These are phyloP conservation scores for Mesorhabditis sp. DNA, from an alignment of 2,888 invertebrate species.

Conservation along the genomic window DNA sequence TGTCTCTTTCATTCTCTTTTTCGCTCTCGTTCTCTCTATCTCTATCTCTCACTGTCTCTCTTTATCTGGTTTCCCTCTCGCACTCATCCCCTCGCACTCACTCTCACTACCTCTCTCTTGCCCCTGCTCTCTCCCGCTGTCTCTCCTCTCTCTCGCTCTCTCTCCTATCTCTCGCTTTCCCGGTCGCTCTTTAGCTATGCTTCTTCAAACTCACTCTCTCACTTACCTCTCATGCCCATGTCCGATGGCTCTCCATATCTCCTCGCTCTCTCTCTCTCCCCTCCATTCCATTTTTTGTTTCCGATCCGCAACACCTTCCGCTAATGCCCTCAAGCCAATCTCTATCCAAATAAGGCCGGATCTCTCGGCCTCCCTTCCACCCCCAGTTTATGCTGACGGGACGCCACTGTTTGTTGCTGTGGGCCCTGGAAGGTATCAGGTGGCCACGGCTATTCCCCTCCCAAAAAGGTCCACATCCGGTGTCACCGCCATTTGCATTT, in stretches of 20 bases:
- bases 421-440: too few species aligned
- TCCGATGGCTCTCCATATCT: neutral
- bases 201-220: neutral
- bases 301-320: neutral
- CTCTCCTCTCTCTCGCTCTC: neutral
- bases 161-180: neutral
- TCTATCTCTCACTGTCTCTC: neutral
- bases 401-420: too few species aligned
- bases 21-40: neutral
- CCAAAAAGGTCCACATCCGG: too few species aligned
- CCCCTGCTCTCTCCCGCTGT: neutral
- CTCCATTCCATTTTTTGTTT: neutral
- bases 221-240: neutral
- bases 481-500: too few species aligned
- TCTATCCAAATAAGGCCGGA: too few species aligned
- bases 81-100: neutral
- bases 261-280: neutral
- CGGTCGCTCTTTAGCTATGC: neutral
- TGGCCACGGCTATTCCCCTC: too few species aligned
- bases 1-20: neutral
- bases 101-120: neutral
- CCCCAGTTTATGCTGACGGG: too few species aligned
- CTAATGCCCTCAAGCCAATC: too few species aligned
- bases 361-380: too few species aligned
- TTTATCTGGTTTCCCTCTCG: neutral